Evolutionary conservation across 2,797 vertebrate genomes (phyloP).

Genomic region (Gallinago solitaria): DNA sequence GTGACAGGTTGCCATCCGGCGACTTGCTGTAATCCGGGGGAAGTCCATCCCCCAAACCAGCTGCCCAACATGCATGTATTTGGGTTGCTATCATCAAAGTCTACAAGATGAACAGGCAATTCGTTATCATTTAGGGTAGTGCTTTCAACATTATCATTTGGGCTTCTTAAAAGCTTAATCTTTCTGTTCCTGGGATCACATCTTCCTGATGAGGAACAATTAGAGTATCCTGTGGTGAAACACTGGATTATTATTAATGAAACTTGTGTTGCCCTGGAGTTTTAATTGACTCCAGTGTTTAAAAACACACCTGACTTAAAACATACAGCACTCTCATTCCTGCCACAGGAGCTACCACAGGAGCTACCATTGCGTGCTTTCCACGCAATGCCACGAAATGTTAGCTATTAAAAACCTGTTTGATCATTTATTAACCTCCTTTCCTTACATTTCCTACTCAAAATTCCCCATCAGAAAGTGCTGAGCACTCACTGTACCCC

Average conservation of each 20-base stretch:
- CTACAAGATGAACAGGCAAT: neutral
- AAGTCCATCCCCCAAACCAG: neutral
- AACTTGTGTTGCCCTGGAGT: slow-evolving; percentile 6
- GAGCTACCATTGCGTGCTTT: neutral
- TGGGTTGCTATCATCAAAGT: neutral
- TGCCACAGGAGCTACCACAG: neutral
- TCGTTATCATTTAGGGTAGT: neutral
- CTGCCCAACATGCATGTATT: neutral
- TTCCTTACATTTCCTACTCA: neutral
- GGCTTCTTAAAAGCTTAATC: slow-evolving; percentile 22
- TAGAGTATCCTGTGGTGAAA: slow-evolving; percentile 41
- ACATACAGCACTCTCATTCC: neutral
- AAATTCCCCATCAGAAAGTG: neutral
- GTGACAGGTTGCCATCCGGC: neutral
- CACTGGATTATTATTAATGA: neutral
- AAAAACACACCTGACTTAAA: neutral
- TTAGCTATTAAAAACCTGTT: neutral
- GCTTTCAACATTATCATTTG: slow-evolving; percentile 15
- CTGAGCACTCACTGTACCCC: neutral
- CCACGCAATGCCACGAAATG: neutral
- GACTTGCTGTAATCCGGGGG: neutral
- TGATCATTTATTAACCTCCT: neutral
- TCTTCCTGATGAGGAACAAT: neutral
- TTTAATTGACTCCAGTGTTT: slow-evolving; percentile 4
- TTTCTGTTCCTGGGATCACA: slow-evolving; percentile 11